A percentile compares a stretch with the other conserved stretches of the same genome.
Evolutionary conservation across 64 coral and sea anemone species (phyloP).

Genomic region (Dendrophyllia cribrosa): DNA sequence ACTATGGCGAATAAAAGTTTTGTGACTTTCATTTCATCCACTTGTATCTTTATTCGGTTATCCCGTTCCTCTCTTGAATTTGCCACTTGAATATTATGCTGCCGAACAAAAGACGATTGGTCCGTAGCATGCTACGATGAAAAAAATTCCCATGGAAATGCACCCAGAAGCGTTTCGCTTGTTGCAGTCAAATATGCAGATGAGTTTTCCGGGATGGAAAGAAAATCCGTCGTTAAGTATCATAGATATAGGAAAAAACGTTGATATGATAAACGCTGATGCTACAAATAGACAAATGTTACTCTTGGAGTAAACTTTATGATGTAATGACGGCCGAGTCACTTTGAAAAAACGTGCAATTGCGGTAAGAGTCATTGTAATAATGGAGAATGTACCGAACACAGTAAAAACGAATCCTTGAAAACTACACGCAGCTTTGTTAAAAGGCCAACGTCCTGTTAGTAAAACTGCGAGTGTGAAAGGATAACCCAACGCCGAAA

Average conservation of each 20-base stretch:
- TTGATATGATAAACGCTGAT: conserved; percentile 2
- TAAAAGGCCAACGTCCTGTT: conserved; percentile 29
- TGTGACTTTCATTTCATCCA: conserved; percentile 56
- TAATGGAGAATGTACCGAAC: conserved; percentile 13
- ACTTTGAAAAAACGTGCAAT: conserved; percentile 46
- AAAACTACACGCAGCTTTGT: conserved; percentile 15
- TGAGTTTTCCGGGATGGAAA: conserved; percentile 53
- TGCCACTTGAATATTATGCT: conserved; percentile 7
- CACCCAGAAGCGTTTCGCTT: neutral
- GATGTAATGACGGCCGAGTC: conserved; percentile 16
- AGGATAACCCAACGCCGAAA: conserved; percentile 24
- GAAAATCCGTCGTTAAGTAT: conserved; percentile 2
- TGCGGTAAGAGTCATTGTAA: conserved; percentile 23
- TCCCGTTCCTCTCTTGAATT: neutral
- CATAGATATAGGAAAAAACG: neutral
- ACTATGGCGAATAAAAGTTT: conserved; percentile 37
- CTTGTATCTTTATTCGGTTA: neutral
- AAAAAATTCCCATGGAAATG: neutral
- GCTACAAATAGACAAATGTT: conserved; percentile 9
- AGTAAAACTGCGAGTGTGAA: conserved; percentile 30
- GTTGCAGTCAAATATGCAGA: conserved; percentile 15
- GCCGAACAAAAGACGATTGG: conserved; percentile 44
- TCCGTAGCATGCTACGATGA: neutral
- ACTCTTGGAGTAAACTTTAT: conserved; percentile 10
- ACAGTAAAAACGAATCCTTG: conserved; percentile 41